Percentiles rank a stretch among this genome's conserved stretches.
Conservation (phyloP, 2,797 vertebrate genomes). For the Poliocrania exsul region DNA sequence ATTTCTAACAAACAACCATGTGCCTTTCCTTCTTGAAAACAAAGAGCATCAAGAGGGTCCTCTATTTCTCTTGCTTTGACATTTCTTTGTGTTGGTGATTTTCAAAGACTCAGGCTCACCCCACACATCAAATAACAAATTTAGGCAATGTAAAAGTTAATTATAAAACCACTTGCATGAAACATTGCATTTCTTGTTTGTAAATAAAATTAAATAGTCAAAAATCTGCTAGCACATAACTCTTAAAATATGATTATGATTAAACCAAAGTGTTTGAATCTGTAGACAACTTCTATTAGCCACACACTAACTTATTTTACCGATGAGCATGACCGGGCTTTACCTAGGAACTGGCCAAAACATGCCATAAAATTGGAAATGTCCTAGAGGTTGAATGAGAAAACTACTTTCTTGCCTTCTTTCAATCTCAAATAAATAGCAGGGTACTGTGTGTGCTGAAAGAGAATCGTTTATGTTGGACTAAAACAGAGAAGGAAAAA, state of each 20-base stretch:
- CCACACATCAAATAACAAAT: slow-evolving; percentile 47
- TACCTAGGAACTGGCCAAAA: slow-evolving; percentile 52
- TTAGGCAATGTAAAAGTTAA: slow-evolving; percentile 16
- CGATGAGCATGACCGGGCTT: slow-evolving; percentile 43
- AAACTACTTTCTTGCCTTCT: slow-evolving; percentile 72
- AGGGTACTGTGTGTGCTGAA: slow-evolving; percentile 72
- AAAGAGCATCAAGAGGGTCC: neutral
- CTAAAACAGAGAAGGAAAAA: slow-evolving; percentile 52
- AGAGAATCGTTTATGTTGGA: slow-evolving; percentile 75
- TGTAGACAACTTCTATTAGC: slow-evolving; percentile 23
- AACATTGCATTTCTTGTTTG: slow-evolving; percentile 48
- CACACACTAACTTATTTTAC: slow-evolving; percentile 18
- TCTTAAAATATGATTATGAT: slow-evolving; percentile 12
- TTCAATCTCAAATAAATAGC: slow-evolving; percentile 75
- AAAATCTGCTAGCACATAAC: slow-evolving; percentile 7
- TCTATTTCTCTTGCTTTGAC: neutral
- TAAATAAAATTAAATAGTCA: slow-evolving; percentile 57
- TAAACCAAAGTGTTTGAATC: slow-evolving; percentile 19
- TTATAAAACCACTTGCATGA: slow-evolving; percentile 56
- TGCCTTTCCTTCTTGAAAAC: slow-evolving; percentile 3
- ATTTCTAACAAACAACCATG: neutral
- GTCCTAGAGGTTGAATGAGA: slow-evolving; percentile 66
- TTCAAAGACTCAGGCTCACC: neutral
- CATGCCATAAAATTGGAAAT: slow-evolving; percentile 59
- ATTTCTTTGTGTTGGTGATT: neutral